A percentile compares a stretch with the other conserved stretches of the same genome.
These are phyloP conservation scores for roundworm (Caenorhabditis elegans) DNA, from an alignment of 1,140 invertebrate genomes.

Conservation along the genomic window DNA sequence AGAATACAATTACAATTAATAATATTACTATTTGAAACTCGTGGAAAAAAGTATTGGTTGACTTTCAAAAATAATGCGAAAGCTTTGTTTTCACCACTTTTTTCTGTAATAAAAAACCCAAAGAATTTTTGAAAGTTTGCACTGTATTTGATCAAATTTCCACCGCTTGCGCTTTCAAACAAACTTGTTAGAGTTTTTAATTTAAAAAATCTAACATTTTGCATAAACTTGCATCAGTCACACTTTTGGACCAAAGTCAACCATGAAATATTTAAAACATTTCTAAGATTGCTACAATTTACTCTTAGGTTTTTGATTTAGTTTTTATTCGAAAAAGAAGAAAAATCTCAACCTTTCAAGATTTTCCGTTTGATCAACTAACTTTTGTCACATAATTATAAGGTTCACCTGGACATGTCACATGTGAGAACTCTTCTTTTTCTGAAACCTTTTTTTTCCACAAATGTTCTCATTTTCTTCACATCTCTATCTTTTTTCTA, in stretches of 20 bases:
- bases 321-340: too few relatives aligned
- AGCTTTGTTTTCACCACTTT: too few relatives aligned
- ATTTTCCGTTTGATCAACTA: neutral
- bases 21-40: too few relatives aligned
- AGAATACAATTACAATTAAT: too few relatives aligned
- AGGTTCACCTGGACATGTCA: neutral
- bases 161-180: neutral
- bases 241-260: too few relatives aligned
- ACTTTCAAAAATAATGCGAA: too few relatives aligned
- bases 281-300: neutral
- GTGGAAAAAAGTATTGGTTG: too few relatives aligned
- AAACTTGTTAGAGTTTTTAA: neutral
- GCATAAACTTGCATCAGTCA: neutral
- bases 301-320: neutral
- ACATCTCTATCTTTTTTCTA: neutral
- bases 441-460: neutral
- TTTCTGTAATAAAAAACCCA: too few relatives aligned
- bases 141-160: too few relatives aligned
- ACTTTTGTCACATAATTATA: neutral
- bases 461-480: too few relatives aligned
- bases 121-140: too few relatives aligned
- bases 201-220: neutral
- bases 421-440: neutral
- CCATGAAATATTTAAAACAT: neutral
- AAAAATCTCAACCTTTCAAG: too few relatives aligned